Evolutionary conservation across 2,888 invertebrate genomes (phyloP), one percentile per base, ranked within the genome.

Genomic region (Sipha maydis): DNA sequence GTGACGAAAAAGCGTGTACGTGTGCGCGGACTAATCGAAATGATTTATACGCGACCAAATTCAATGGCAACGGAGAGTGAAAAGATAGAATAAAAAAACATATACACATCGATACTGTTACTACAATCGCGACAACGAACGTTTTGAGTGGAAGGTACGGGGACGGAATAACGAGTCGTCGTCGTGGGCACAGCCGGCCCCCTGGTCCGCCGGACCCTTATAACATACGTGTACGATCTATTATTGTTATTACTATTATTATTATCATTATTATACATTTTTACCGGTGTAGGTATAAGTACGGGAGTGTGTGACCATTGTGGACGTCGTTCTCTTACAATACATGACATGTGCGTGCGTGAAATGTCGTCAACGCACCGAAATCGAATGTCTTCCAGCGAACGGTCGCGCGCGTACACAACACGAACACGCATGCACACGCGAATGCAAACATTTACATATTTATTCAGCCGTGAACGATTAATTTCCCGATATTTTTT

Each of bases 111-210:
- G 41, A 80, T 31, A 71, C 71, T 48, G 34, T 34, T 56, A 61
- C 73, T 61, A 76, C 38, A 38, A 76, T 76, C 75, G 48, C 48
- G 54, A 76, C 48, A 25, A 76, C 61, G 75, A 84, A 83, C 73
- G 73, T 83, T 83, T 38, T 56, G 75, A 83, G 84, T 76, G 84
- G 61, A 76, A 84, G 76, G 84, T 75, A 41, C n/a, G 7, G 61
- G 61, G 61, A 61, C 21, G 61, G 21, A 56, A 56, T 56, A 19
- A 56, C 19, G 56, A 1, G 21, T 25, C 61, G 61, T 61, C 25
- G 61, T 61, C 61, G 38, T 28, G 2, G 48, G 11, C 54, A 83
- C 83, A 76, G 84, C 84, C 76, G 84, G 61, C 61, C 61, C 56
- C 61, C 61, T 19, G 7, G 61, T 61, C 61, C 21, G 61, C 61